Percentiles rank a stretch among this genome's conserved stretches.
These are phyloP conservation scores for Litoditis marina DNA, from an alignment of 2,888 invertebrate genomes.

Conservation along the genomic window DNA sequence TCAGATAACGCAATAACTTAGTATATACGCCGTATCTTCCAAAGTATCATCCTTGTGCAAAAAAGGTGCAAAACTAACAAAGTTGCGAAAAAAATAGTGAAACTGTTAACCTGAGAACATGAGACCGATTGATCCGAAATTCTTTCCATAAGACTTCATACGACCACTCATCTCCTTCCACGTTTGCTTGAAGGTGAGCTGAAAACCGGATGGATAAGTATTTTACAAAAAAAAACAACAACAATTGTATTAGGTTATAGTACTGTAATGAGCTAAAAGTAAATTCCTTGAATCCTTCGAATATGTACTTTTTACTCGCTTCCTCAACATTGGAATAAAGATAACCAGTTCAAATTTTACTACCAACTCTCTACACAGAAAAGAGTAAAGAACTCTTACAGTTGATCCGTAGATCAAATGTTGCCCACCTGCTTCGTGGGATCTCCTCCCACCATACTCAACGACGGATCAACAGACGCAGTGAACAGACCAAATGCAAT, in stretches of 20 bases:
- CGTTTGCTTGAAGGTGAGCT: constrained; percentile 56
- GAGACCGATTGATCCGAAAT: constrained; percentile 91
- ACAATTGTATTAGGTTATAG: no score
- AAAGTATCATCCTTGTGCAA: no score
- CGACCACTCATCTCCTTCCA: constrained; percentile 66
- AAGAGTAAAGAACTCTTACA: not conserved
- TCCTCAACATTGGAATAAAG: not conserved
- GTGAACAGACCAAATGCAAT: constrained; percentile 92
- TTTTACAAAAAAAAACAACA: no score
- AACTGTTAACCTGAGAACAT: constrained; percentile 81
- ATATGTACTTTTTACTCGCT: not conserved
- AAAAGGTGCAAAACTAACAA: no score
- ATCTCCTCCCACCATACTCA: constrained; percentile 65
- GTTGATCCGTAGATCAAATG: not conserved
- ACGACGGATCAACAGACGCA: constrained; percentile 88
- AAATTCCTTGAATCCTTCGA: no score
- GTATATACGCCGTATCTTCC: no score
- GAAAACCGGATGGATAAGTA: constrained; percentile 24
- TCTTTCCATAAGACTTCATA: constrained; percentile 89
- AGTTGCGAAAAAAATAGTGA: no score
- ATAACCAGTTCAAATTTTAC: no score
- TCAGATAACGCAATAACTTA: no score
- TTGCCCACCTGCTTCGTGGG: constrained; percentile 51
- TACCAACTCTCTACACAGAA: no score
- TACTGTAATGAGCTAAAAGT: no score